Percentiles rank a stretch among this genome's conserved stretches.
Conservation (phyloP, 2,888 invertebrate species). For the Galerucella calmariensis region DNA sequence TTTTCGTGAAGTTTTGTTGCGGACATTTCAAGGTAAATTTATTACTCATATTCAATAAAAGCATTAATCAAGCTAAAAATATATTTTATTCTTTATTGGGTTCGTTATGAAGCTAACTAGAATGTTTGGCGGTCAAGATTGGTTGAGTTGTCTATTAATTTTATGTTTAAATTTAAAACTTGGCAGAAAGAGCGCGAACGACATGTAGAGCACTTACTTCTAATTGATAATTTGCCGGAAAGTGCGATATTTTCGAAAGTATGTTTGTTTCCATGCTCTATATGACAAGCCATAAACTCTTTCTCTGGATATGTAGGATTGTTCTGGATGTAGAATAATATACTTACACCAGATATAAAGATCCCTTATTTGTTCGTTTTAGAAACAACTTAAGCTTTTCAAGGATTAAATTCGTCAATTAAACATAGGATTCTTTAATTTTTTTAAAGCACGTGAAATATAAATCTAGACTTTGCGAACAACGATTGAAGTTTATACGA, state of each 20-base stretch:
- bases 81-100: not conserved
- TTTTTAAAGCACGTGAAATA: no score
- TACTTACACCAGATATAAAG: not conserved
- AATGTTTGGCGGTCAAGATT: not conserved
- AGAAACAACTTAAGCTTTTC: not conserved
- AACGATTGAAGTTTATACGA: no score
- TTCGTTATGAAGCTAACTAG: slow-evolving; percentile 2
- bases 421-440: no score
- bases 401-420: not conserved
- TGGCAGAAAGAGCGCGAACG: not conserved
- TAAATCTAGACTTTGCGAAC: no score
- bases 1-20: not conserved
- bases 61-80: not conserved
- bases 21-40: not conserved
- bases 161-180: slow-evolving; percentile 10
- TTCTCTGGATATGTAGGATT: not conserved
- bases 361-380: not conserved
- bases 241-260: slow-evolving; percentile 8
- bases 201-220: not conserved
- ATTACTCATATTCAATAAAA: not conserved
- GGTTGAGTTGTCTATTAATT: not conserved
- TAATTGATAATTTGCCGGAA: slow-evolving; percentile 6
- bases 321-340: not conserved
- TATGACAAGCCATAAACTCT: not conserved
- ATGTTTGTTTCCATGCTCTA: slow-evolving; percentile 8